Evolutionary conservation across 2,888 invertebrate genomes (phyloP), one percentile per base, ranked within the genome.

Genomic region (Rhodophaea formosa): DNA sequence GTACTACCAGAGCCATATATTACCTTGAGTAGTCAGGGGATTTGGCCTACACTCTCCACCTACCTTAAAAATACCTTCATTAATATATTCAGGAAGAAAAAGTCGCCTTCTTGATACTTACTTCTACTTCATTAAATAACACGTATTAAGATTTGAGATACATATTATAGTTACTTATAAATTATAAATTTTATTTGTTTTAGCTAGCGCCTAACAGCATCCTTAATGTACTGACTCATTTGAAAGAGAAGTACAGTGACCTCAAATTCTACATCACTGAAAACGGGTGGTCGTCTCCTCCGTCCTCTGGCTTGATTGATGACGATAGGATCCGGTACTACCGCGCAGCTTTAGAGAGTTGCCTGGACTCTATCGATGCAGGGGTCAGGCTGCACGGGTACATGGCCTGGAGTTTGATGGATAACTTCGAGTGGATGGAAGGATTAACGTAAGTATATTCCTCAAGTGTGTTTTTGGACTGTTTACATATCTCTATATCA

Each of bases 351-450:
- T 69, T 92, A 56, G 79, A 84, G 46, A 86, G 83, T 59, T 72
- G 87, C 1, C 64, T 92, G 30, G 80, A 91, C 39, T 77, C 83
- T 0, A 64, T 92, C 10, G 86, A 91, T 6, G 90, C 84, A 23
- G 91, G 90, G 0, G 83, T 91, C 16, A 78, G 87, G 29, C 77
- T 93, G 0, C 79, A 75, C 54, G 93, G 93, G 0, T 94, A 93
- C 74, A 92, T 92, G 62, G 91, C 91, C 1, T 94, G 94, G 94
- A 93, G 93, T 60, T 77, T 94, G 6, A 85, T 94, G 84, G 95
- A 95, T 67, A 94, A 93, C 72, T 93, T 94, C 66, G 94, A 94
- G 73, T 94, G 94, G 94, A 77, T 81, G 59, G 68, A 77, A 51
- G 94, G 94, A 43, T 94, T 92, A 66, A 79, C 76, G 88, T 93